Conservation (phyloP, 2,888 invertebrate species). For the Dryobotodes eremita region DNA sequence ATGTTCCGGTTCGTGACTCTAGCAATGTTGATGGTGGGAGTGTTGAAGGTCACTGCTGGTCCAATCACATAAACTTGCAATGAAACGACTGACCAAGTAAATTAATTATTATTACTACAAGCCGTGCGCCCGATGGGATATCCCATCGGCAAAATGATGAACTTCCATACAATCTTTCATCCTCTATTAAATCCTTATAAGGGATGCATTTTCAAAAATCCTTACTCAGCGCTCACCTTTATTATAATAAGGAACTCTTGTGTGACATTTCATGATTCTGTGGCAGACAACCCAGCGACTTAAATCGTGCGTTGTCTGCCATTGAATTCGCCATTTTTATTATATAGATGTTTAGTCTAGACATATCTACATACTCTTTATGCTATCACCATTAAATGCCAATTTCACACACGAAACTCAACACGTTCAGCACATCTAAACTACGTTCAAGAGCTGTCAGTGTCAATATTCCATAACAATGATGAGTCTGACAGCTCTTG, state of each 20-base stretch:
- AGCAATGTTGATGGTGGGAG: not conserved
- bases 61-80: not conserved
- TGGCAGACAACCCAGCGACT: not conserved
- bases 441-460: too few relatives aligned
- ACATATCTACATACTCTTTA: too few relatives aligned
- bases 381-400: too few relatives aligned
- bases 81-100: slow-evolving; percentile 1
- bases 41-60: not conserved
- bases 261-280: too few relatives aligned
- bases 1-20: not conserved
- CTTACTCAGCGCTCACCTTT: not conserved
- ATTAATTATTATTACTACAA: not conserved
- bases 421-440: too few relatives aligned
- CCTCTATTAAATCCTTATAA: too few relatives aligned
- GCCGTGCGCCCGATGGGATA: not conserved
- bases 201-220: not conserved
- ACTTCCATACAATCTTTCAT: not conserved
- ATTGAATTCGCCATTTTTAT: not conserved
- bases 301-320: not conserved
- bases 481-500: too few relatives aligned
- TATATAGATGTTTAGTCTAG: too few relatives aligned
- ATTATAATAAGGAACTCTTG: too few relatives aligned
- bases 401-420: too few relatives aligned
- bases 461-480: too few relatives aligned
- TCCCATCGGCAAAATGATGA: not conserved